Conservation (phyloP, 2,113 vertebrate species). For the Arothron firmamentum region DNA sequence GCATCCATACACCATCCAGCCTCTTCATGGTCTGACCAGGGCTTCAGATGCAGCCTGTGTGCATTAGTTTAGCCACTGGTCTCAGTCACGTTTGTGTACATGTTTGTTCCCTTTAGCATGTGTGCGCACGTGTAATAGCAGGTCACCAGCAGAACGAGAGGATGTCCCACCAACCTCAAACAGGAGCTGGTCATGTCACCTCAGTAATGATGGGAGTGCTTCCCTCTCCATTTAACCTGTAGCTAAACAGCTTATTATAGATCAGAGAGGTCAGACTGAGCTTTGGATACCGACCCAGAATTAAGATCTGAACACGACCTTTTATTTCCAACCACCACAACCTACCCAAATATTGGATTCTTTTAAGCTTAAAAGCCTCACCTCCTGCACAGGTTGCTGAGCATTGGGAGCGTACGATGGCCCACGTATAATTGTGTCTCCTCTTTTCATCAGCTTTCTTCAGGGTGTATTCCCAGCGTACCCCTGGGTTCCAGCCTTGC, state of each 20-base stretch:
- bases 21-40: constrained; percentile 11
- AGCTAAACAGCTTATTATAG: constrained; percentile 56
- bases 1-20: constrained; percentile 10
- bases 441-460: constrained; percentile 65
- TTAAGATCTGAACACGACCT: constrained; percentile 7
- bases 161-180: constrained; percentile 32
- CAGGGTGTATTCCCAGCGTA: constrained; percentile 83
- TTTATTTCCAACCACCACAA: too few relatives aligned
- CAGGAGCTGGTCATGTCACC: constrained; percentile 44
- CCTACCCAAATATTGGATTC: too few relatives aligned
- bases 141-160: constrained; percentile 42
- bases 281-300: constrained; percentile 22
- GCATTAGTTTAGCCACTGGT: constrained; percentile 10
- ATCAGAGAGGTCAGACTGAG: constrained; percentile 44
- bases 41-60: neutral
- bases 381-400: constrained; percentile 84
- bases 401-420: constrained; percentile 78
- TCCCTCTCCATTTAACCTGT: constrained; percentile 56
- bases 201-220: constrained; percentile 51
- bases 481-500: constrained; percentile 83
- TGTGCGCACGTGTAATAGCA: constrained; percentile 42
- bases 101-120: constrained; percentile 20
- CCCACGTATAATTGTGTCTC: constrained; percentile 82
- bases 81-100: constrained; percentile 30
- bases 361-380: constrained; percentile 38